phyloP scores from a whole-genome alignment of 2,113 vertebrate genomes.

The Hyperopisus bebe region DNA sequence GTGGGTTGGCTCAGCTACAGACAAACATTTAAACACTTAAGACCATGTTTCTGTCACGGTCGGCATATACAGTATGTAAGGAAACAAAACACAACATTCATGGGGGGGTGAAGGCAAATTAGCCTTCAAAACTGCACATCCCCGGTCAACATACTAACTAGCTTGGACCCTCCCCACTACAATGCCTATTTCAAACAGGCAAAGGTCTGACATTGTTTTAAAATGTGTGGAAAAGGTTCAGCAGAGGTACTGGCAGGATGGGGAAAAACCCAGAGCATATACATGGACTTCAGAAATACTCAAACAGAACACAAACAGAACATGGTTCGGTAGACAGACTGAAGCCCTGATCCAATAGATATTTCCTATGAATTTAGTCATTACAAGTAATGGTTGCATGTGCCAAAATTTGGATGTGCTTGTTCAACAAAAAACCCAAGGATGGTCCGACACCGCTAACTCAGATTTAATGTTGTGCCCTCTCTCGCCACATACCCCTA shows the following conservation, averaged over 20 bases:
- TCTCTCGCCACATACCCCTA: not conserved
- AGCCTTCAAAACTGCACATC: not conserved
- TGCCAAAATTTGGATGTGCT: not conserved
- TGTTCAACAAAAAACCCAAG: not conserved
- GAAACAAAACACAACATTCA: not conserved
- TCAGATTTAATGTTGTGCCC: not conserved
- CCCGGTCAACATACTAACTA: not conserved
- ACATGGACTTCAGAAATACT: not conserved
- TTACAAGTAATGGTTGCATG: not conserved
- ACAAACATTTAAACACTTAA: not conserved
- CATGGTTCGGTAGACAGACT: not conserved
- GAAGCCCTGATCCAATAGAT: not conserved
- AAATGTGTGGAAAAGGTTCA: not conserved
- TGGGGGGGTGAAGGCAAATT: not conserved
- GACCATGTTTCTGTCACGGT: not conserved
- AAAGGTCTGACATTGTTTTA: not conserved
- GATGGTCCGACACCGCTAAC: not conserved
- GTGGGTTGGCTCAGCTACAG: constrained; percentile 39
- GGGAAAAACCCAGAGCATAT: not conserved
- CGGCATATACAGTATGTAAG: constrained; percentile 4
- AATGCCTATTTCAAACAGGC: not conserved
- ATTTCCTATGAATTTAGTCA: not conserved
- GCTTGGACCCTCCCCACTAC: not conserved
- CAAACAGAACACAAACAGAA: not conserved
- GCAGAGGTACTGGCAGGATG: not conserved